These are phyloP conservation scores for Nomada hirtipes DNA, from an alignment of 2,888 invertebrate genomes.

Conservation along the genomic window DNA sequence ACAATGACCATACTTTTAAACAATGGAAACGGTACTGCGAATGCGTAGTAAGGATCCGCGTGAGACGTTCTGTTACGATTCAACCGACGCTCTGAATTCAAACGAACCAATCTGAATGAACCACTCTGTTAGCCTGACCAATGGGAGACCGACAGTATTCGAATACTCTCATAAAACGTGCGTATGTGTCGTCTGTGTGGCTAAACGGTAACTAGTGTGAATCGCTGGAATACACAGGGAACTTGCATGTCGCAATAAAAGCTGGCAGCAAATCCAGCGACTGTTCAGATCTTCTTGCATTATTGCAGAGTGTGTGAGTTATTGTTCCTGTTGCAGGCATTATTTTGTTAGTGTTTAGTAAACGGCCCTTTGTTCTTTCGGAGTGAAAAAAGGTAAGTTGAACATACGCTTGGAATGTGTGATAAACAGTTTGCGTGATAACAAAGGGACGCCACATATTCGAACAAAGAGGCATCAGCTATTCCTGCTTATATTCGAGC, in stretches of 20 bases:
- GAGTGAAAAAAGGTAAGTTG: conserved; percentile 46
- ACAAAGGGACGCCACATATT: conserved; percentile 45
- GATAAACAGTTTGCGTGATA: neutral
- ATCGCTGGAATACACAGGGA: conserved; percentile 58
- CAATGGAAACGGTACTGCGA: conserved; percentile 45
- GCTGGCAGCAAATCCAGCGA: conserved; percentile 71
- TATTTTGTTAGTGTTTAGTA: conserved; percentile 5
- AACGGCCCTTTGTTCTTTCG: conserved; percentile 38
- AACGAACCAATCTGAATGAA: conserved; percentile 55
- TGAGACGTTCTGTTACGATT: conserved; percentile 29
- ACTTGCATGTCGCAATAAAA: conserved; percentile 75
- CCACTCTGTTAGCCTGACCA: conserved; percentile 21
- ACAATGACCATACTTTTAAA: conserved; percentile 33
- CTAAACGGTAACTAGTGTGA: conserved; percentile 51
- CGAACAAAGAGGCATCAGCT: conserved; percentile 57
- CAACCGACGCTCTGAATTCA: conserved; percentile 52
- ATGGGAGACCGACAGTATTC: conserved; percentile 18
- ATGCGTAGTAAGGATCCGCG: conserved; percentile 29
- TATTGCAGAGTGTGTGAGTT: conserved; percentile 52
- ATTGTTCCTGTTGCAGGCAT: conserved; percentile 33
- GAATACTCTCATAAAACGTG: neutral
- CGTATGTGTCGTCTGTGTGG: conserved; percentile 34
- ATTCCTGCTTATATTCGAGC: neutral
- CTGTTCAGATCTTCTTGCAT: conserved; percentile 69
- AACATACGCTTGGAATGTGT: conserved; percentile 3